Percentiles rank a stretch among this genome's conserved stretches.
Conservation (phyloP, 2,113 vertebrate species). For the Pedetes capensis region DNA sequence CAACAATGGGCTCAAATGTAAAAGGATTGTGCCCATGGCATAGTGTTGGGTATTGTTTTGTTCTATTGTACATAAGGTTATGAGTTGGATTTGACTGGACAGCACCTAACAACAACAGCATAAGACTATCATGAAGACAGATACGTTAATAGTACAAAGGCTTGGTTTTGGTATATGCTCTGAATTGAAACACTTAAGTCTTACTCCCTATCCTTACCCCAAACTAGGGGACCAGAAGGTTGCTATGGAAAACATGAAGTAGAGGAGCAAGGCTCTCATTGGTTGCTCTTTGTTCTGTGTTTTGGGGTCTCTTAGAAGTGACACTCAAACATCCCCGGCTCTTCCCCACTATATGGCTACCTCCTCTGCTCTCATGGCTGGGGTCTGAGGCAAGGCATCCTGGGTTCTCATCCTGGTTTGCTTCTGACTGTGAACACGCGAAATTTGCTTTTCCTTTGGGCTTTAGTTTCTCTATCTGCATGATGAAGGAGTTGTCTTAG, state of each 20-base stretch:
- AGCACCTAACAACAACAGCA: too few species aligned
- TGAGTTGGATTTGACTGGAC: too few species aligned
- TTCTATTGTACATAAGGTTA: too few species aligned
- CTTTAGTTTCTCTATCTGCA: background rate
- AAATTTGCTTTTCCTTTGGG: background rate
- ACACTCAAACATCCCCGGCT: background rate
- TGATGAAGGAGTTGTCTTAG: background rate
- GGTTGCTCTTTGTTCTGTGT: background rate
- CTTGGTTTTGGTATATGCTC: background rate
- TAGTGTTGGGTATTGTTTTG: too few species aligned
- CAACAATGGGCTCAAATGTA: too few species aligned
- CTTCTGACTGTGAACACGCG: background rate
- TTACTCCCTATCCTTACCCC: background rate
- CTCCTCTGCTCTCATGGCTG: background rate
- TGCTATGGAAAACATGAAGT: background rate
- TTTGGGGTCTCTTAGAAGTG: background rate
- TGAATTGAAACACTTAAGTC: background rate
- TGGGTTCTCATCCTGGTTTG: background rate
- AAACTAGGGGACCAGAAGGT: background rate
- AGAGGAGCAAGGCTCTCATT: background rate
- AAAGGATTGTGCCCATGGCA: too few species aligned
- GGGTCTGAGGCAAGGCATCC: background rate
- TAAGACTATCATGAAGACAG: background rate
- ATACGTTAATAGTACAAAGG: background rate
- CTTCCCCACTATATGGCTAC: background rate